A percentile compares a stretch with the other conserved stretches of the same genome.
These are phyloP conservation scores for Tapirus indicus DNA, from an alignment of 2,797 vertebrate species.

Conservation along the genomic window DNA sequence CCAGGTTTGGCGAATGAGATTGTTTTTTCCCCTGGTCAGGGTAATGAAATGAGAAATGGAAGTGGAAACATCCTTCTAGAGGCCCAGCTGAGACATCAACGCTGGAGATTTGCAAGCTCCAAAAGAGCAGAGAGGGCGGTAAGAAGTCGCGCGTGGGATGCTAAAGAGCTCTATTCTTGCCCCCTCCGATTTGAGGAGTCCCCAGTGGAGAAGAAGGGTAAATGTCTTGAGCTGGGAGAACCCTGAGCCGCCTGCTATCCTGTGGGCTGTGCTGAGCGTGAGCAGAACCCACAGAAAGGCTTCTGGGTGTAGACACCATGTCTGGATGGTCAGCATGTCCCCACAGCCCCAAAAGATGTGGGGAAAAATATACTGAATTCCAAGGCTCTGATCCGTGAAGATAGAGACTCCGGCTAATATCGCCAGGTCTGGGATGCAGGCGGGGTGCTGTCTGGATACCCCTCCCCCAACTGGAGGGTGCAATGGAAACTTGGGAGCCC, in stretches of 20 bases:
- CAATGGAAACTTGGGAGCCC: constrained; percentile 67
- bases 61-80: background rate
- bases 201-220: background rate
- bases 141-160: accelerated
- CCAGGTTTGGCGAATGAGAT: background rate
- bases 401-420: background rate
- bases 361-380: background rate
- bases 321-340: background rate
- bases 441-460: constrained; percentile 34
- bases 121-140: background rate
- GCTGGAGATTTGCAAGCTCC: background rate
- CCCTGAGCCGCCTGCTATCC: background rate
- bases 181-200: background rate
- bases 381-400: background rate
- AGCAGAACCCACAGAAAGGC: background rate
- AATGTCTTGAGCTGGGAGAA: background rate
- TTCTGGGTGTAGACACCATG: accelerated
- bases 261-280: accelerated
- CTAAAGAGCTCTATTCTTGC: background rate
- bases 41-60: background rate
- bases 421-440: background rate
- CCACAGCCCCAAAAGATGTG: background rate
- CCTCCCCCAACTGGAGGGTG: constrained; percentile 9
- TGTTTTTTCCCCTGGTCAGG: background rate
- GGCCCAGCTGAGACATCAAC: background rate